Conservation (phyloP, 92 coral and sea anemone genomes). For the Phenganax subtilis region DNA sequence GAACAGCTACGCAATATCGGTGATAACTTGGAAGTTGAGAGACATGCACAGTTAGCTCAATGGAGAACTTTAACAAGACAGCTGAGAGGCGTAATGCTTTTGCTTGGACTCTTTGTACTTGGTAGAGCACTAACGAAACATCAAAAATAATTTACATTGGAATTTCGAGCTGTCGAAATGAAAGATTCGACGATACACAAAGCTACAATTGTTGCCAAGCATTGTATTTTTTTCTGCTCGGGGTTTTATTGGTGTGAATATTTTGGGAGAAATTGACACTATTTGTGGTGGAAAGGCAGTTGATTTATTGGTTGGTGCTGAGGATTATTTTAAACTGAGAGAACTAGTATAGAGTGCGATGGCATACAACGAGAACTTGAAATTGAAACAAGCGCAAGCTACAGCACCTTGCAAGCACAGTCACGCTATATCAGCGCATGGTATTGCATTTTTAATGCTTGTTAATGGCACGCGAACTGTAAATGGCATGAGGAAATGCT, state of each 20-base stretch:
- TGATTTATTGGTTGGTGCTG: neutral
- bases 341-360: neutral
- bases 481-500: neutral
- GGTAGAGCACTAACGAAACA: neutral
- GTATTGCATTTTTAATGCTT: constrained; percentile 1
- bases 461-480: neutral
- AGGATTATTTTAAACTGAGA: neutral
- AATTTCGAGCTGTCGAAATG: neutral
- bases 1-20: constrained; percentile 9
- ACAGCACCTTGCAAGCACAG: constrained; percentile 8
- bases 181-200: neutral
- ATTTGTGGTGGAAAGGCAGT: neutral
- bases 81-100: constrained; percentile 5
- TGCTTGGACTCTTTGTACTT: constrained; percentile 7
- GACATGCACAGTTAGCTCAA: neutral
- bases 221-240: neutral
- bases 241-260: constrained; percentile 1
- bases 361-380: neutral
- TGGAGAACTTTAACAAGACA: constrained; percentile 8
- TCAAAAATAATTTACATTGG: neutral
- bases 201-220: neutral
- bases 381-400: neutral
- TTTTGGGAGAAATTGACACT: neutral
- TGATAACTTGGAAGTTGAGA: neutral
- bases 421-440: constrained; percentile 14